phyloP scores from a whole-genome alignment of 2,113 vertebrate genomes.

The Scopus umbretta region DNA sequence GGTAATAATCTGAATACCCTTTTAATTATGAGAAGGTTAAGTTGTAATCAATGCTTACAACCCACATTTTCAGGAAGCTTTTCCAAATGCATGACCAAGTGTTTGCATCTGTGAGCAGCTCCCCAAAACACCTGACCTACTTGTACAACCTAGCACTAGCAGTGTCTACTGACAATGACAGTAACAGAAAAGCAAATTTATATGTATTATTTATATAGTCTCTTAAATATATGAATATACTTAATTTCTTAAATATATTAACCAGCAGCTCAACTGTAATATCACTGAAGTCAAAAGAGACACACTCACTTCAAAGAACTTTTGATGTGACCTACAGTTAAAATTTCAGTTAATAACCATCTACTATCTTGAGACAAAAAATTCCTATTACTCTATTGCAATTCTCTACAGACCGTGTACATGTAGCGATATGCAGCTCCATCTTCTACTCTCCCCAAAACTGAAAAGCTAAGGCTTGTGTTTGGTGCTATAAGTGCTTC shows the following conservation, averaged over 20 bases:
- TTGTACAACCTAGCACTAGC: background rate
- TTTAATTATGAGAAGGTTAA: background rate
- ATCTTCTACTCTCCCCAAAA: background rate
- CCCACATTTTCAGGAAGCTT: background rate
- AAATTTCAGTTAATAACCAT: no score
- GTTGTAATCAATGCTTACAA: background rate
- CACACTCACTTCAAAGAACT: background rate
- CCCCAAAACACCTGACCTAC: background rate
- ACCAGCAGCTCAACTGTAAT: background rate
- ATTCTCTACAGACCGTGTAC: background rate
- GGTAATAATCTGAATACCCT: background rate
- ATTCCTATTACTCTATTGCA: background rate
- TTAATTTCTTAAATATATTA: background rate
- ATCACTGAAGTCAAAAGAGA: background rate
- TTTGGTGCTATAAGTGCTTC: background rate
- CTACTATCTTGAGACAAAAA: background rate
- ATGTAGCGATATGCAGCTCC: background rate
- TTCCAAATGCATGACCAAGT: background rate
- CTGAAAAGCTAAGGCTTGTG: background rate
- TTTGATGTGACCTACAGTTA: background rate
- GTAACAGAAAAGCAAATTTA: background rate
- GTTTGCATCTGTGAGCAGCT: background rate
- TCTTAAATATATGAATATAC: background rate
- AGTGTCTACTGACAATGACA: background rate
- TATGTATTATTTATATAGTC: background rate